These are phyloP conservation scores for Porites lutea DNA, from an alignment of 64 coral and sea anemone genomes.

Conservation along the genomic window DNA sequence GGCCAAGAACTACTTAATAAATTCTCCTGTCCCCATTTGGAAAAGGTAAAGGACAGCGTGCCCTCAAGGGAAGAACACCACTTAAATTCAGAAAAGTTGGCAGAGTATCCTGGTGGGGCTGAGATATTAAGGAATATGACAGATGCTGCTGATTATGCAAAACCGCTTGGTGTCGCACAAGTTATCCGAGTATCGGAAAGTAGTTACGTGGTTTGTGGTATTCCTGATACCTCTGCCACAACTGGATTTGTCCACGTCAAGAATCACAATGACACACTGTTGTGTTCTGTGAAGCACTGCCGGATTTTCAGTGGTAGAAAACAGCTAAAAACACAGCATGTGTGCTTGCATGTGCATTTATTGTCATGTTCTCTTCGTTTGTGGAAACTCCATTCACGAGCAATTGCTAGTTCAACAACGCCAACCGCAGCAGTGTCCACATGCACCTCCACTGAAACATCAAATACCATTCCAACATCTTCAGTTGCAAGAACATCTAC, in stretches of 20 bases:
- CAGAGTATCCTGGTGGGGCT: neutral
- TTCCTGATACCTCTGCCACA: constrained; percentile 1
- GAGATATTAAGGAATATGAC: neutral
- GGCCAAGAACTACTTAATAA: neutral
- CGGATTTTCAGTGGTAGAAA: neutral
- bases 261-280: neutral
- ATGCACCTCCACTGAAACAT: neutral
- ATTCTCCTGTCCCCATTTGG: neutral
- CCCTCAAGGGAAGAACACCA: neutral
- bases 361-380: constrained; percentile 3
- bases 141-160: neutral
- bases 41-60: neutral
- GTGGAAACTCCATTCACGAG: neutral
- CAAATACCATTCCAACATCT: neutral
- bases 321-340: neutral
- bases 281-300: neutral
- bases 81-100: neutral
- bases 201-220: neutral
- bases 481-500: neutral
- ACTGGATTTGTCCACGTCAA: neutral
- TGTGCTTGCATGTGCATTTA: neutral
- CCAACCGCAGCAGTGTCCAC: neutral
- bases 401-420: neutral
- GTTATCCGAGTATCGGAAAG: neutral
- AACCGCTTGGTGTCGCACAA: neutral